Percentiles rank a stretch among this genome's conserved stretches.
Conservation (phyloP, 2,888 invertebrate genomes). For the Ochlodes sylvanus region DNA sequence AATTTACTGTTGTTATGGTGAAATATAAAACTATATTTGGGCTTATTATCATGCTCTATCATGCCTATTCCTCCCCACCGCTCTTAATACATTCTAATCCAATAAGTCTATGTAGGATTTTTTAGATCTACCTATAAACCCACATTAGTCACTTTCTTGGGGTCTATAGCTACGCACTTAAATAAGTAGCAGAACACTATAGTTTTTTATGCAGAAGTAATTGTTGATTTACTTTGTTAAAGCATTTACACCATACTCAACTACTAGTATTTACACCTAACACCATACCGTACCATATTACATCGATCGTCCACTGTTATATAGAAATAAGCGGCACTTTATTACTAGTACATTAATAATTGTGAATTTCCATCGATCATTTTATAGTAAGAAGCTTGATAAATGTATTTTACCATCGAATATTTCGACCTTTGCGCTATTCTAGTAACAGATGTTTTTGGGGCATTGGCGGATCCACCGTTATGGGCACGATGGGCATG, state of each 20-base stretch:
- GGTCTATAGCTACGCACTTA: slow-evolving; percentile 13
- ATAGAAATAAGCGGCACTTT: slow-evolving; percentile 16
- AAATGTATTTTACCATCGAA: background rate
- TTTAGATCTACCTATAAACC: background rate
- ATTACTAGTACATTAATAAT: background rate
- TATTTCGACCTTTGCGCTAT: background rate
- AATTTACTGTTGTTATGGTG: too few species aligned
- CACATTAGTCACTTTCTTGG: slow-evolving; percentile 6
- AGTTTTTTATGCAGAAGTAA: slow-evolving; percentile 11
- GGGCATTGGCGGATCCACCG: too few species aligned
- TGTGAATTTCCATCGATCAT: background rate
- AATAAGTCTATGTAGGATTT: slow-evolving; percentile 1
- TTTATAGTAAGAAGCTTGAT: background rate
- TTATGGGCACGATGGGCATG: too few species aligned
- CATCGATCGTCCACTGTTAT: slow-evolving; percentile 28
- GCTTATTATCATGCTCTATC: background rate
- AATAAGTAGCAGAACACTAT: slow-evolving; percentile 16
- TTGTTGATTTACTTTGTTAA: slow-evolving; percentile 19
- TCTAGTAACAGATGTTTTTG: background rate
- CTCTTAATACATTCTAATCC: background rate
- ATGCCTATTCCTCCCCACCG: background rate
- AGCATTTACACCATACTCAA: slow-evolving; percentile 11
- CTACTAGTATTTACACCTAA: slow-evolving; percentile 22
- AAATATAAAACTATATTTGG: too few species aligned
- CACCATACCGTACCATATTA: slow-evolving; percentile 23